Percentiles rank a stretch among this genome's conserved stretches.
phyloP scores from a whole-genome alignment of 1,140 invertebrate genomes.

The Drosophila fuyamai region DNA sequence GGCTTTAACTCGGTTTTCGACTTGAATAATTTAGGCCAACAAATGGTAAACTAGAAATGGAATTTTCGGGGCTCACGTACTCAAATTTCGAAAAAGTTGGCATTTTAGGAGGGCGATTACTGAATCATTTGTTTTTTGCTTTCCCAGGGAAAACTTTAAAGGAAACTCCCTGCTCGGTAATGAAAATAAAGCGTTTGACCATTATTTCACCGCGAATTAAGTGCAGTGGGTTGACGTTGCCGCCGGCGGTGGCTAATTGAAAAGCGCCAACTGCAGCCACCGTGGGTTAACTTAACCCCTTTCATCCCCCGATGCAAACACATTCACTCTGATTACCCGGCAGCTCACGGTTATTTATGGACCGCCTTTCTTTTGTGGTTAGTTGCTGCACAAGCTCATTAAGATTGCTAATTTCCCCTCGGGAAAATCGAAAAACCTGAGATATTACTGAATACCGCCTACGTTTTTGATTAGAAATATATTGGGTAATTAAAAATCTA shows the following conservation, averaged over 20 bases:
- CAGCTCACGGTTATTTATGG: background rate
- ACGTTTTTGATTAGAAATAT: background rate
- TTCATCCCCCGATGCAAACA: background rate
- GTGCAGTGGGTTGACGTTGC: slow-evolving; percentile 8
- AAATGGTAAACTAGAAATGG: background rate
- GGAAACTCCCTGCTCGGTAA: background rate
- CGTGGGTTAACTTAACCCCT: slow-evolving; percentile 3
- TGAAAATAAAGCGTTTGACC: slow-evolving; percentile 17
- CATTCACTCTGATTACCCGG: background rate
- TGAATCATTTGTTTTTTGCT: slow-evolving; percentile 9
- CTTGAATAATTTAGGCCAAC: slow-evolving; percentile 5
- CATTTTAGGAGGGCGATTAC: background rate
- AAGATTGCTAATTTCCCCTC: background rate
- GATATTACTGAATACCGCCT: background rate
- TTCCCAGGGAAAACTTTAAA: background rate
- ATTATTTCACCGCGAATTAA: slow-evolving; percentile 19
- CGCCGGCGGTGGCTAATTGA: slow-evolving; percentile 1
- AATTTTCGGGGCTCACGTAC: background rate
- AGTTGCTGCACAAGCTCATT: slow-evolving; percentile 6
- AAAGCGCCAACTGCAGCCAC: slow-evolving; percentile 1
- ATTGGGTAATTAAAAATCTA: background rate
- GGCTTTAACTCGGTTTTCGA: slow-evolving; percentile 5
- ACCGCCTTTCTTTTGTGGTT: background rate
- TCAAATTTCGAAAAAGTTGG: background rate
- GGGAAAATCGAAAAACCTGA: background rate